Evolutionary conservation across 2,113 vertebrate species (phyloP), one percentile per base, ranked within the genome.

Genomic region (Campylomormyrus numenius): DNA sequence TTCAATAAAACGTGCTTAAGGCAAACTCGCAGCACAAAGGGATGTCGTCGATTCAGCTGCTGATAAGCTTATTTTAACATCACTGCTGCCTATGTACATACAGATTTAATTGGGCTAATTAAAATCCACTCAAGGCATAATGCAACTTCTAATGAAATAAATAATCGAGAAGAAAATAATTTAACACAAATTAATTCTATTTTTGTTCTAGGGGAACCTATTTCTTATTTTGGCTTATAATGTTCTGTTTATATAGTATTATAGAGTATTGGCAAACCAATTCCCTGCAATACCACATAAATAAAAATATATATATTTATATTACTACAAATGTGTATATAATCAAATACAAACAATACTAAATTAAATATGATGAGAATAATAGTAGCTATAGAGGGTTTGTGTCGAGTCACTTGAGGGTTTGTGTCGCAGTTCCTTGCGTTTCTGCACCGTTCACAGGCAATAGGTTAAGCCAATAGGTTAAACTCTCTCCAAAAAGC

Each of bases 41-140:
- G 92, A 94, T 95, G 95, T 94, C 95, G 95, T 96, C 96, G 95
- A 96, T 96, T 96, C 95, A 96, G 92, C 94, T 96, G 95, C 95
- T 93, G 95, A 96, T 96, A 95, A 95, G 95, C 95, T 95, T 93
- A 95, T 95, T 95, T 96, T 96, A 96, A 95, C 95, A 95, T 95
- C 95, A 93, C 91, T 92, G 93, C 92, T 85, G 95, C 95, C 94
- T 96, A 94, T 96, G 94, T 94, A 95, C 95, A 96, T 95, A 95
- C 91, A 95, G 95, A 96, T 96, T 96, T 96, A 96, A 96, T 96
- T 95, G 95, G 94, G 93, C 95, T 96, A 96, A 96, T 96, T 96
- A 96, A 95, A 96, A 94, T 94, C 91, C 94, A 96, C 96, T 96
- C 94, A 94, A 94, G 96, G 95, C 95, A 91, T 94, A 95, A 96